Conservation (phyloP, 2,888 invertebrate species). For the Tenthredo mesomela region DNA sequence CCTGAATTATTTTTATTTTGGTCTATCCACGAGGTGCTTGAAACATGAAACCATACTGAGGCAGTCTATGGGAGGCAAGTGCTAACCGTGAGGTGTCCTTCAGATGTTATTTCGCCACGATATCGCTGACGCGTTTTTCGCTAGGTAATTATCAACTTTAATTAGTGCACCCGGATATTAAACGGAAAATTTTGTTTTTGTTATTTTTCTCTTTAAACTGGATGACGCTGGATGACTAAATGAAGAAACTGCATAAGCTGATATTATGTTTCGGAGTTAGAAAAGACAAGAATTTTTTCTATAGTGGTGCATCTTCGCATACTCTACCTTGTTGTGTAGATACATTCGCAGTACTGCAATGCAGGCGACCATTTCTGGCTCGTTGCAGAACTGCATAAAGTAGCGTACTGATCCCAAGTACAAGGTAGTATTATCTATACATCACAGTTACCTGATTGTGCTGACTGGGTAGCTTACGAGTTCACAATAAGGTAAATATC, state of each 20-base stretch:
- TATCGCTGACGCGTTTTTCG: background rate
- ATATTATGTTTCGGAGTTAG: background rate
- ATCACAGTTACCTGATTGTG: too few relatives aligned
- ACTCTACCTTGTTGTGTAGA: background rate
- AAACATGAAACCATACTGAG: background rate
- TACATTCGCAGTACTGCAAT: slow-evolving; percentile 1
- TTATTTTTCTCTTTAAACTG: background rate
- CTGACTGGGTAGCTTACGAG: background rate
- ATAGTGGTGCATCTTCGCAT: background rate
- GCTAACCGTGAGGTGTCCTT: background rate
- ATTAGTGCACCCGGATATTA: background rate
- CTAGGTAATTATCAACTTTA: background rate
- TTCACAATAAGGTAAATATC: background rate
- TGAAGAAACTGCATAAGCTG: background rate
- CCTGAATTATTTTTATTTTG: background rate
- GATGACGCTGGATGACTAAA: background rate
- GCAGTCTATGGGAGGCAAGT: background rate
- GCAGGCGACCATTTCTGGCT: background rate
- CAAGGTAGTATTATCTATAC: background rate
- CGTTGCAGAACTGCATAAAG: background rate
- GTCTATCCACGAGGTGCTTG: background rate
- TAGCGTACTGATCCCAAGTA: background rate
- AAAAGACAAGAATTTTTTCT: background rate
- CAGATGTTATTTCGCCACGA: background rate
- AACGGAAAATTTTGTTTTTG: background rate